Percentiles rank a stretch among this genome's conserved stretches.
Conservation (phyloP, 2,113 vertebrate genomes). For the Daphoenositta chrysoptera region DNA sequence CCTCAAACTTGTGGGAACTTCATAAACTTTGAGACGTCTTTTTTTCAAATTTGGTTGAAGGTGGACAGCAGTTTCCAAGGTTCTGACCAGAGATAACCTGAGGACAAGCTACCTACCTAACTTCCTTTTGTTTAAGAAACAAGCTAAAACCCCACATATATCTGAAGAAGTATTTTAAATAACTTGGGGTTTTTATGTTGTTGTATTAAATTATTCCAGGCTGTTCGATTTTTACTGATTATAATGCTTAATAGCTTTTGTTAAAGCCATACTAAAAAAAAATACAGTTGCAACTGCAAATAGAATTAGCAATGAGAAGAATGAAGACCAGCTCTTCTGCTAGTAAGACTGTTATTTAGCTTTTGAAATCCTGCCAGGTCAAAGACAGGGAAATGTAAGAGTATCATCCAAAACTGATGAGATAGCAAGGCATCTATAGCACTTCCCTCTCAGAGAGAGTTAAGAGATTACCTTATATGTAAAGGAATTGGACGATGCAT, state of each 20-base stretch:
- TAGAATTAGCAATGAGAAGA: not conserved
- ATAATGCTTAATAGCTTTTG: not conserved
- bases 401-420: slow-evolving; percentile 32
- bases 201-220: not conserved
- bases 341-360: slow-evolving; percentile 19
- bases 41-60: not conserved
- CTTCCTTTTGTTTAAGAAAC: not conserved
- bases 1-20: not conserved
- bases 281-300: not conserved
- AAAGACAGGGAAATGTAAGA: slow-evolving; percentile 18
- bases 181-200: not conserved
- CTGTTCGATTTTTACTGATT: not conserved
- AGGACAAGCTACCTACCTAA: not conserved
- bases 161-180: not conserved
- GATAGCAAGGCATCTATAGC: slow-evolving; percentile 22
- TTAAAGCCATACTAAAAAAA: not conserved
- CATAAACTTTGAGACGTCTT: not conserved
- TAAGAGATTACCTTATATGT: slow-evolving; percentile 54
- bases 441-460: slow-evolving; percentile 26
- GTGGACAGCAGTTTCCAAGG: not conserved
- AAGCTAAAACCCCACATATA: not conserved
- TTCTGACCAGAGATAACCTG: not conserved
- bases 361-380: slow-evolving; percentile 42
- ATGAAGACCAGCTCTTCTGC: not conserved
- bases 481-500: slow-evolving; percentile 30